Conservation (phyloP, 2,888 invertebrate species). For the Nymphalis polychloros region DNA sequence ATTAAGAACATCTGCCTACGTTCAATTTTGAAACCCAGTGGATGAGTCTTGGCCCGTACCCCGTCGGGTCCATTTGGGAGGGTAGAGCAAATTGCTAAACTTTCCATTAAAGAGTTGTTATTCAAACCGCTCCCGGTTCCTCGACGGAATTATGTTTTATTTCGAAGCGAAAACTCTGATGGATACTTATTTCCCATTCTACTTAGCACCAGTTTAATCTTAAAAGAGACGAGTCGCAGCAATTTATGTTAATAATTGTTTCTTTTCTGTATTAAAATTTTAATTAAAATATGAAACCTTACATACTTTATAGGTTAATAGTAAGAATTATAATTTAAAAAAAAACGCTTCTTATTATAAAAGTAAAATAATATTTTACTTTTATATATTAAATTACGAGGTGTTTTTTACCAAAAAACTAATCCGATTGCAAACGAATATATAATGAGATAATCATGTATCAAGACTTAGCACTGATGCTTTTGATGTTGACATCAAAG, state of each 20-base stretch:
- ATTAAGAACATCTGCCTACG: constrained; percentile 82
- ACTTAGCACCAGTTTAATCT: constrained; percentile 64
- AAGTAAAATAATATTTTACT: no score
- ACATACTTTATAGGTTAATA: no score
- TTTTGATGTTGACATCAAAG: no score
- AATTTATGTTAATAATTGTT: constrained; percentile 50
- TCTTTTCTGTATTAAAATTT: constrained; percentile 17
- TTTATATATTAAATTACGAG: no score
- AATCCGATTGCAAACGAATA: no score
- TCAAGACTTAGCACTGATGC: no score
- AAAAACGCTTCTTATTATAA: no score
- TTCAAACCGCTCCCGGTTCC: constrained; percentile 75
- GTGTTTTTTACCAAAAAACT: no score
- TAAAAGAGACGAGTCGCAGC: constrained; percentile 54
- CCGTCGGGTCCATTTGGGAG: constrained; percentile 79
- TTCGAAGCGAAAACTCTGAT: constrained; percentile 68
- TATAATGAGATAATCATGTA: no score
- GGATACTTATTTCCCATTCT: constrained; percentile 68
- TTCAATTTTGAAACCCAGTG: constrained; percentile 79
- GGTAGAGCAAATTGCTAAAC: constrained; percentile 82
- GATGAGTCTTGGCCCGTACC: constrained; percentile 69
- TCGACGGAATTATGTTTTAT: constrained; percentile 77
- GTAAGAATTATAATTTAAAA: no score
- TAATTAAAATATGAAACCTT: no score
- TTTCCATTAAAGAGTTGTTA: constrained; percentile 83